Base-by-base conservation (phyloP, 2,797 vertebrate genomes). In the Gymnocypris eckloni region DNA sequence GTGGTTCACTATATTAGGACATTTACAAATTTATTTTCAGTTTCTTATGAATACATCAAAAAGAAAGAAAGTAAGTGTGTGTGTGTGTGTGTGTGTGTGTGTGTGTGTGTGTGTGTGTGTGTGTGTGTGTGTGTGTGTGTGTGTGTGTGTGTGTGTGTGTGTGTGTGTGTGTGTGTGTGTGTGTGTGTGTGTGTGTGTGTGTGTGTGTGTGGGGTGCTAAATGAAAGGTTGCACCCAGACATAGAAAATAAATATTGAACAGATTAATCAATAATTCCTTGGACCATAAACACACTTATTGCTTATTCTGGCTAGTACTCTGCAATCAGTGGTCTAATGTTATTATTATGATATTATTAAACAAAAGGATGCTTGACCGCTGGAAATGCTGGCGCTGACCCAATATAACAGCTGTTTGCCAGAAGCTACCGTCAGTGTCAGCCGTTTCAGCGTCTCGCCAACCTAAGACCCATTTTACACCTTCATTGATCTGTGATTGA, bases 1-100 rank as follows among this genome's bases (percentile, higher is more conserved):
- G n/a, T 92, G 88, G 93, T 94, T 90, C 82, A 79, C 54, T 64
- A 61, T 69, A 33, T 66, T 18, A 25, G n/a, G 12, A 18, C 13
- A 43, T 82, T 1, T 15, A 61, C 16, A 33, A 15, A 33, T 43
- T 72, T 37, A 1, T 67, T 18, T 37, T 67, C 28, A 18, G 64
- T 37, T 9, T 37, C 28, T 66, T 43, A 22, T 25, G 12, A 20
- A 43, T n/a, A 28, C 33, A 28, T 80, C 41, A 33, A 73, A 73
- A 28, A 7, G n/a, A 3, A 0, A 15, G 75, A 28, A 33, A 33
- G 28, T 2, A 33, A 33, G 39, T 39, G 39, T 39, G 39, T 39
- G 5, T 39, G 39, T 6, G 39, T 39, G 39, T 39, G 39, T 39
- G 39, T 39, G 39, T 39, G 37, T 39, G 39, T 39, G 39, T 39